phyloP scores from a whole-genome alignment of 1,140 invertebrate genomes.

The Atta texana region DNA sequence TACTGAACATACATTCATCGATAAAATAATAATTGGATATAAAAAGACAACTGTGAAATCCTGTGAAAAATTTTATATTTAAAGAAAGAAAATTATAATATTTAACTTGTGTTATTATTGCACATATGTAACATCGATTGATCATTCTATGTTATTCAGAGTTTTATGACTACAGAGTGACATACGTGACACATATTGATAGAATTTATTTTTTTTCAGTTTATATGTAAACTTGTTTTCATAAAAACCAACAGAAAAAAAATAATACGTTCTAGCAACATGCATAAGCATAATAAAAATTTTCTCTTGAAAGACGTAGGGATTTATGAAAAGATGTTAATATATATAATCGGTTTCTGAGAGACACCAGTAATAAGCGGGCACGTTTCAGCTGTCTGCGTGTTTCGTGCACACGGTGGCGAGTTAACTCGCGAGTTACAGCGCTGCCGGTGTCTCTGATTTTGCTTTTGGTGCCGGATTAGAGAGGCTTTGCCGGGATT shows the following conservation, averaged over 20 bases:
- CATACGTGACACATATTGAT: neutral
- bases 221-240: neutral
- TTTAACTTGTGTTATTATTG: neutral
- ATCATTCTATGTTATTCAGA: neutral
- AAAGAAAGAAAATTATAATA: neutral
- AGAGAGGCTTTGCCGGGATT: constrained; percentile 80
- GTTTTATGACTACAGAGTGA: neutral
- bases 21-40: neutral
- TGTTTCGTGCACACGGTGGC: constrained; percentile 44
- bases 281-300: neutral
- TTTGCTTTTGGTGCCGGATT: constrained; percentile 81
- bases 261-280: too few species aligned
- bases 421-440: constrained; percentile 74
- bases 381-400: neutral
- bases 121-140: neutral
- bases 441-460: constrained; percentile 75
- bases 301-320: neutral
- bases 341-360: constrained; percentile 3
- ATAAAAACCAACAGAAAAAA: too few species aligned
- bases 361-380: constrained; percentile 65
- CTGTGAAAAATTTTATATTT: neutral
- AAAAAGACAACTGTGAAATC: neutral
- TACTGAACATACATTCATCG: neutral
- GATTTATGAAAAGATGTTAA: constrained; percentile 27
- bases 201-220: neutral